A percentile compares a stretch with the other conserved stretches of the same genome.
phyloP scores from a whole-genome alignment of 2,888 invertebrate genomes.

The Tanytarsus gracilentus region DNA sequence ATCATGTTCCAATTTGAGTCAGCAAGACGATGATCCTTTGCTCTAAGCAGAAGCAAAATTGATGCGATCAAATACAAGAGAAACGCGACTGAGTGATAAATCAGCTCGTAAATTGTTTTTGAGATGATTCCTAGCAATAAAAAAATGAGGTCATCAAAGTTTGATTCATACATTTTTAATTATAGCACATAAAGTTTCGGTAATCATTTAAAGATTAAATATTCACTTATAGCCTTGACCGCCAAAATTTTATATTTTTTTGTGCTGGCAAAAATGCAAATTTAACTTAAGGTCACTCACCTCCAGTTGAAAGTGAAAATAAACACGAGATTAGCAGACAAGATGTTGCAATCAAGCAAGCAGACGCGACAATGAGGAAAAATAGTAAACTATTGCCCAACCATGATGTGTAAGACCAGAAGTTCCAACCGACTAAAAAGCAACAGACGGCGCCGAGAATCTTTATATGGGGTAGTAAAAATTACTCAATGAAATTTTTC shows the following conservation, averaged over 20 bases:
- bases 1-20: slow-evolving; percentile 55
- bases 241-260: too few relatives aligned
- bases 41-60: slow-evolving; percentile 56
- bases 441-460: slow-evolving; percentile 66
- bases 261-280: too few relatives aligned
- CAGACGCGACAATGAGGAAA: slow-evolving; percentile 61
- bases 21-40: slow-evolving; percentile 47
- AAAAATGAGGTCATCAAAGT: too few relatives aligned
- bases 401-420: slow-evolving; percentile 36
- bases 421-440: slow-evolving; percentile 57
- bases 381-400: slow-evolving; percentile 53
- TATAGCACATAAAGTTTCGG: too few relatives aligned
- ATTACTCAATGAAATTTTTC: background rate
- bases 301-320: slow-evolving; percentile 71
- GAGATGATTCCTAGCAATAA: slow-evolving; percentile 53
- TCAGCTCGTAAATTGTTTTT: slow-evolving; percentile 70
- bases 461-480: slow-evolving; percentile 44
- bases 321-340: slow-evolving; percentile 64
- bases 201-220: too few relatives aligned
- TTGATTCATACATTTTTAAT: too few relatives aligned
- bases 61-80: slow-evolving; percentile 63
- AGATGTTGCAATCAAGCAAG: slow-evolving; percentile 72
- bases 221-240: too few relatives aligned
- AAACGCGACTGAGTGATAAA: slow-evolving; percentile 69
- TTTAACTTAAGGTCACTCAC: too few relatives aligned